A percentile compares a stretch with the other conserved stretches of the same genome.
Evolutionary conservation across 2,888 invertebrate species (phyloP).

Genomic region (Ennomos quercinarius): DNA sequence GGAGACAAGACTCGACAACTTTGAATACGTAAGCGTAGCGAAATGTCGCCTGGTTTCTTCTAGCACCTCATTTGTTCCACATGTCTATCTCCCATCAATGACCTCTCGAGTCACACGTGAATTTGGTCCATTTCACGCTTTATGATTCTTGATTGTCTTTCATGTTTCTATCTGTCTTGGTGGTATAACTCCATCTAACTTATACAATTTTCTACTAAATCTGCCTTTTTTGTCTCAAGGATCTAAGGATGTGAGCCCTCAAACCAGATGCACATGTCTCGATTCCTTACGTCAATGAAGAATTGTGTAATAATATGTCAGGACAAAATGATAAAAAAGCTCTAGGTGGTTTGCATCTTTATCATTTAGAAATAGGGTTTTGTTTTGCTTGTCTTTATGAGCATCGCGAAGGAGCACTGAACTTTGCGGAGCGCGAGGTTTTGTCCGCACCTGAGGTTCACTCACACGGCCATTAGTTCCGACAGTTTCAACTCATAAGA

Average conservation of each 20-base stretch:
- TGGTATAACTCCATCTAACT: too few relatives aligned
- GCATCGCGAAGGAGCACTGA: conserved; percentile 73
- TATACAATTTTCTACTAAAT: too few relatives aligned
- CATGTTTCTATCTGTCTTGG: conserved; percentile 45
- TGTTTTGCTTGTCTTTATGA: conserved; percentile 51
- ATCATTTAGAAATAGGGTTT: conserved; percentile 50
- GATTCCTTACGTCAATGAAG: conserved; percentile 60
- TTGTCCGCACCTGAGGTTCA: conserved; percentile 77
- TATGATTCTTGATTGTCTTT: conserved; percentile 27
- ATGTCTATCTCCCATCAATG: conserved; percentile 37
- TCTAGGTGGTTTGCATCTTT: conserved; percentile 15
- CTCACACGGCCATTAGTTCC: conserved; percentile 76
- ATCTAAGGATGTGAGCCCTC: too few relatives aligned
- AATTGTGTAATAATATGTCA: conserved; percentile 61
- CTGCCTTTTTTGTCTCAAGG: too few relatives aligned
- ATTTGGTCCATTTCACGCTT: conserved; percentile 16
- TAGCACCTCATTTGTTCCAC: conserved; percentile 46
- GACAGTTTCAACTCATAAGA: conserved; percentile 69
- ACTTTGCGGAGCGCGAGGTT: conserved; percentile 75
- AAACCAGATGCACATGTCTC: too few relatives aligned
- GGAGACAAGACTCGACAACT: conserved; percentile 45
- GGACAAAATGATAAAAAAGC: conserved; percentile 44
- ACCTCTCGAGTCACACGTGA: conserved; percentile 23
- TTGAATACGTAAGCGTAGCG: conserved; percentile 54
- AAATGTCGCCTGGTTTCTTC: conserved; percentile 56